These are phyloP conservation scores for Eledona agricola DNA, from an alignment of 2,888 invertebrate genomes.

Conservation along the genomic window DNA sequence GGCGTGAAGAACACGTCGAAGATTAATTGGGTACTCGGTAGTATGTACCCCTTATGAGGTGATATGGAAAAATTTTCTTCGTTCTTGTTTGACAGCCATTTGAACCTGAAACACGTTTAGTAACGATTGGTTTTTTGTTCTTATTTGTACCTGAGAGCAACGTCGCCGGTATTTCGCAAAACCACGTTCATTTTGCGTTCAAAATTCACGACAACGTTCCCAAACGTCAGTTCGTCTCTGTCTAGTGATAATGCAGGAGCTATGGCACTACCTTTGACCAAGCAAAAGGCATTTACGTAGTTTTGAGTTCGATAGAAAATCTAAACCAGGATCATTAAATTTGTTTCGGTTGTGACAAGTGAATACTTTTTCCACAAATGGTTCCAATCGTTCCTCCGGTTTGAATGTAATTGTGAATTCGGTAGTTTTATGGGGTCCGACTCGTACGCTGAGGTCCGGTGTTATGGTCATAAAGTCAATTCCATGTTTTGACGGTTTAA, in stretches of 20 bases:
- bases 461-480: constrained; percentile 44
- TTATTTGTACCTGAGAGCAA: constrained; percentile 11
- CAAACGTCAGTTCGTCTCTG: constrained; percentile 64
- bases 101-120: constrained; percentile 58
- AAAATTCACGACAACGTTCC: constrained; percentile 64
- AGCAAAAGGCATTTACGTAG: constrained; percentile 64
- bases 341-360: background rate
- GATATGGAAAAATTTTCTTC: constrained; percentile 67
- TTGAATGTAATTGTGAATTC: constrained; percentile 58
- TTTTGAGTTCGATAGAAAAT: constrained; percentile 64
- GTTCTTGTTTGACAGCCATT: constrained; percentile 64
- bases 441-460: constrained; percentile 51
- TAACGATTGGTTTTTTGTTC: constrained; percentile 1
- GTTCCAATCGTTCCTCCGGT: constrained; percentile 54
- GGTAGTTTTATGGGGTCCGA: constrained; percentile 55
- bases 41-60: constrained; percentile 71
- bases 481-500: constrained; percentile 4
- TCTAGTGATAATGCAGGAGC: constrained; percentile 65
- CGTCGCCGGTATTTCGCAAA: constrained; percentile 66
- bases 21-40: constrained; percentile 70
- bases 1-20: constrained; percentile 73
- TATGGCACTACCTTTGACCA: constrained; percentile 65
- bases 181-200: constrained; percentile 60
- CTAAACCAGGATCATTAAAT: constrained; percentile 47
- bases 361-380: constrained; percentile 57